A percentile compares a stretch with the other conserved stretches of the same genome.
phyloP scores from a whole-genome alignment of 1,140 invertebrate species.

The Drepana arcuata region DNA sequence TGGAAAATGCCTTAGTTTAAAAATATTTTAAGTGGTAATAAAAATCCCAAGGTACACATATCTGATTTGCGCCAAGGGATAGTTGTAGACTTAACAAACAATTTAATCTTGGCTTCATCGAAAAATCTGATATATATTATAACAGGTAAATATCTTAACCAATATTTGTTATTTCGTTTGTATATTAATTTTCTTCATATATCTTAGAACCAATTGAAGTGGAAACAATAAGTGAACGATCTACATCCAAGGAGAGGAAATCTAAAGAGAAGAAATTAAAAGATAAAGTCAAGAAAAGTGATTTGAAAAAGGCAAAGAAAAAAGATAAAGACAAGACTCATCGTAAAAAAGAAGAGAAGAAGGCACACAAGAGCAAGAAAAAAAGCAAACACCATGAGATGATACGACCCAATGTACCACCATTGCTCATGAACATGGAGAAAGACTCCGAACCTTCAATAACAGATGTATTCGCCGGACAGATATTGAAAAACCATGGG shows the following conservation, averaged over 20 bases:
- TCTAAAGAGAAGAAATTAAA: conserved; percentile 58
- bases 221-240: conserved; percentile 50
- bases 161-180: background rate
- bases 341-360: conserved; percentile 51
- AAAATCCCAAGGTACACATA: too few species aligned
- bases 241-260: conserved; percentile 44
- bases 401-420: conserved; percentile 63
- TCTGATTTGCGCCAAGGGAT: too few species aligned
- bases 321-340: conserved; percentile 39
- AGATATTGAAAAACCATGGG: conserved; percentile 69
- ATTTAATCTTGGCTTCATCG: too few species aligned
- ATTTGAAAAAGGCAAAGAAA: conserved; percentile 59
- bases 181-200: background rate
- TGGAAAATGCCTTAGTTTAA: too few species aligned
- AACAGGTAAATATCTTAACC: background rate
- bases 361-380: conserved; percentile 54
- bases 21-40: too few species aligned
- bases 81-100: too few species aligned
- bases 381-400: conserved; percentile 57
- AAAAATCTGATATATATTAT: too few species aligned
- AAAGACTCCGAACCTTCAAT: conserved; percentile 72
- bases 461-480: conserved; percentile 74
- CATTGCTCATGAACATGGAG: conserved; percentile 67
- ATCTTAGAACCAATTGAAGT: conserved; percentile 36
- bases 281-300: conserved; percentile 49